A percentile compares a stretch with the other conserved stretches of the same genome.
Evolutionary conservation across 2,797 vertebrate species (phyloP).

Genomic region (Micromesistius poutassou): DNA sequence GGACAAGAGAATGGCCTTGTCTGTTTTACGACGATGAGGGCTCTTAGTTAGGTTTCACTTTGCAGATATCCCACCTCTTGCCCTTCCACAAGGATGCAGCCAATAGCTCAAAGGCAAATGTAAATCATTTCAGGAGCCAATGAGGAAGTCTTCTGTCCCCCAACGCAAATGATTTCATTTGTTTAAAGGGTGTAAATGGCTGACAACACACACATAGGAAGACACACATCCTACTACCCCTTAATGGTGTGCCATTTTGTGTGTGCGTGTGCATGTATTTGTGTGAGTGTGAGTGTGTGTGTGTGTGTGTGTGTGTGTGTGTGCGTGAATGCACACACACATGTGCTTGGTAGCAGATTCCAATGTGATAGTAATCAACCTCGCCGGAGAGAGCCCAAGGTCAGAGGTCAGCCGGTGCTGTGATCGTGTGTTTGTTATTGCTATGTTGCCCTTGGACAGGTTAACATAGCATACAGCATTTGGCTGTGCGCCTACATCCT

Average conservation of each 20-base stretch:
- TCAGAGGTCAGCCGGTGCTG: slow-evolving; percentile 68
- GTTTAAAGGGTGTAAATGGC: slow-evolving; percentile 61
- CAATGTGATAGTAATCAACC: slow-evolving; percentile 65
- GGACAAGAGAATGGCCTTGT: slow-evolving; percentile 43
- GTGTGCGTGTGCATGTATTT: background rate
- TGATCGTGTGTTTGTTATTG: slow-evolving; percentile 81
- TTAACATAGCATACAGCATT: slow-evolving; percentile 74
- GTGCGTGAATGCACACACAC: slow-evolving; percentile 5
- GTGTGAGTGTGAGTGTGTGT: background rate
- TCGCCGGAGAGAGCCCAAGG: slow-evolving; percentile 53
- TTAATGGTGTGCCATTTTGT: background rate
- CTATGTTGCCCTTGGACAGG: slow-evolving; percentile 76
- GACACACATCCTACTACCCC: slow-evolving; percentile 18
- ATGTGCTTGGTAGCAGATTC: slow-evolving; percentile 27
- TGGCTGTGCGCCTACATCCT: slow-evolving; percentile 58
- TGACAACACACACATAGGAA: slow-evolving; percentile 43
- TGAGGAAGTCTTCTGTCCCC: slow-evolving; percentile 60
- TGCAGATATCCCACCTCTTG: slow-evolving; percentile 19
- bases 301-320: background rate
- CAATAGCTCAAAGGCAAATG: slow-evolving; percentile 41
- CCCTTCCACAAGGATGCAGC: slow-evolving; percentile 46
- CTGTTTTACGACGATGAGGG: slow-evolving; percentile 51
- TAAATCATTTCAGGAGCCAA: slow-evolving; percentile 73
- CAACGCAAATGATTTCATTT: slow-evolving; percentile 55
- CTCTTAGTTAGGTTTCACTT: slow-evolving; percentile 53